Base-by-base conservation (phyloP, 37 sponge, comb jelly and placozoan species). In the Theonella swinhoei region DNA sequence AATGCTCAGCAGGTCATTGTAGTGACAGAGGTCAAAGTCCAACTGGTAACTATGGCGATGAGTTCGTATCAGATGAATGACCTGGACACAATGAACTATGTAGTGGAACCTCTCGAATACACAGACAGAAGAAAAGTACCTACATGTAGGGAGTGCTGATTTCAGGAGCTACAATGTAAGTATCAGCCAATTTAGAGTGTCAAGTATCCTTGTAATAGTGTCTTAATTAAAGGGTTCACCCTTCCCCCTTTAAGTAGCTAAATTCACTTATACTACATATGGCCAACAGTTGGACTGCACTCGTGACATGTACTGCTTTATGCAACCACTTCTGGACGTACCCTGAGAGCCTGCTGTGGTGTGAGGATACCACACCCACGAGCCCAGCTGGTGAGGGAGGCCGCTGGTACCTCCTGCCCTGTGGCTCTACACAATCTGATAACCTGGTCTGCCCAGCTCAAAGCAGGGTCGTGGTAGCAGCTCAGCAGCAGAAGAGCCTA, bases 341-440 rank as follows among this genome's bases (percentile, higher is more conserved):
- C 74, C 47, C 28, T 37, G 28, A 41, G 30, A 36, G 43, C 74
- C 35, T 74, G 74, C 1, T 42, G 22, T 5, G 74, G 74, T 41
- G 47, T 23, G 47, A 74, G 43, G 3, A 28, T 19, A 19, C 71
- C 72, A 58, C 72, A 81, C 24, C 70, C 37, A 2, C 28, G 42
- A 36, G 82, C 62, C 82, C 82, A 81, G 58, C 70, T 69, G 39
- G 82, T 81, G 36, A 70, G 32, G 82, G 59, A 70, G 22, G 61
- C 42, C 36, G 82, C 66, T 4, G 47, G 62, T 4, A 72, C 35
- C 20, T 32, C 54, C 82, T 47, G 54, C 54, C 54, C 54, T 14
- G 54, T 47, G 14, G 54, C 54, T 14, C 54, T 47, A 14, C 54
- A 47, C 54, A 17, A 14, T 47, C 14, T 47, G 14, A 47, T 47